Evolutionary conservation across 2,113 vertebrate species (phyloP).

Genomic region (Odobenus rosmarus): DNA sequence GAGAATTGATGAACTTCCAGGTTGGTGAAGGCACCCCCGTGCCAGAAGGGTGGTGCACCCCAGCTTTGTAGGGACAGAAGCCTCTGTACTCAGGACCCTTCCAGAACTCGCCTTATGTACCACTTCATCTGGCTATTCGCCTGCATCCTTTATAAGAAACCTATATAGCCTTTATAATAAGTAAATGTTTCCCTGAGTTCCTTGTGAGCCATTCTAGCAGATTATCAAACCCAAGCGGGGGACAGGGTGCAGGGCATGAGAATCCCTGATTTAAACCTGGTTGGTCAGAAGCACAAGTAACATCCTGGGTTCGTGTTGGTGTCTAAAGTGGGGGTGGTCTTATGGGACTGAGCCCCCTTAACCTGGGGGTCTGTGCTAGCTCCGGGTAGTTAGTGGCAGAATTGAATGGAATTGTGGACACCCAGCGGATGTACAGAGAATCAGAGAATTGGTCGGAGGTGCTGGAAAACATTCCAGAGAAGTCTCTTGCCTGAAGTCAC

Average conservation of each 20-base stretch:
- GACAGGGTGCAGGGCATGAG: not conserved
- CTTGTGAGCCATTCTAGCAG: not conserved
- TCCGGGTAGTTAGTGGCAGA: not conserved
- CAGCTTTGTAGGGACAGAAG: not conserved
- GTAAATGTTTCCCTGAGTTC: not conserved
- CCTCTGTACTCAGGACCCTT: not conserved
- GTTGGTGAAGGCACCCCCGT: not conserved
- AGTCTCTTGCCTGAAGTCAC: not conserved
- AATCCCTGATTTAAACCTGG: not conserved
- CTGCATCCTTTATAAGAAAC: not conserved
- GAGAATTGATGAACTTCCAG: not conserved
- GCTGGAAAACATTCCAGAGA: not conserved
- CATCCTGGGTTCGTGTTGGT: not conserved
- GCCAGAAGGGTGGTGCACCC: not conserved
- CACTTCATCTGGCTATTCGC: not conserved
- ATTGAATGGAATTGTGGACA: not conserved
- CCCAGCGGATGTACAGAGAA: not conserved
- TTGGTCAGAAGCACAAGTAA: not conserved
- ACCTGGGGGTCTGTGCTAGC: not conserved
- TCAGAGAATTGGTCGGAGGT: too few relatives aligned
- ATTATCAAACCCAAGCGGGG: not conserved
- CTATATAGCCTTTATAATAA: not conserved
- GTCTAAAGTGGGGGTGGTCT: not conserved
- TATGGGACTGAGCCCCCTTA: not conserved
- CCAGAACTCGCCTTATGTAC: not conserved